A percentile compares a stretch with the other conserved stretches of the same genome.
Evolutionary conservation across 92 coral and sea anemone species (phyloP).

Genomic region (Paramuricea clavata): DNA sequence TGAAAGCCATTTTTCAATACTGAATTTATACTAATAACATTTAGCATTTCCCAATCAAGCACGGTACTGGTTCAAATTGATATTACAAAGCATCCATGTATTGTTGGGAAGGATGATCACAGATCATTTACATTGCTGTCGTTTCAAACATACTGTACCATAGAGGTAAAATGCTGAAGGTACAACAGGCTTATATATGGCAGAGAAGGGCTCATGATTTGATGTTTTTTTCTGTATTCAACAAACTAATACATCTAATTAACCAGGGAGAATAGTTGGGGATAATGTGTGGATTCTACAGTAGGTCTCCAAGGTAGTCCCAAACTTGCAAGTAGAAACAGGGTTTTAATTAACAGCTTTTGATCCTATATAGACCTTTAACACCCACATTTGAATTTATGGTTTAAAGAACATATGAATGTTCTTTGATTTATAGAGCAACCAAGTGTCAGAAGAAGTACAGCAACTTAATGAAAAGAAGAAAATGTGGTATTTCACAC

Average conservation of each 20-base stretch:
- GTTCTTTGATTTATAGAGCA: not conserved
- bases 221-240: too few species aligned
- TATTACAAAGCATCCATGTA: too few species aligned
- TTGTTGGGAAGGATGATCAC: too few species aligned
- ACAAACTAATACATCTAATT: not conserved
- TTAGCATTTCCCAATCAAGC: too few species aligned
- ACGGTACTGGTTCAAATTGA: too few species aligned
- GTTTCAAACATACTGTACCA: too few species aligned
- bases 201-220: too few species aligned
- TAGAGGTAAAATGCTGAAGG: not conserved
- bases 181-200: constrained; percentile 4
- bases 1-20: too few species aligned
- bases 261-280: not conserved
- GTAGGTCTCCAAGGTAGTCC: not conserved
- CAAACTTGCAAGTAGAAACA: constrained; percentile 5
- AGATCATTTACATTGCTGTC: too few species aligned
- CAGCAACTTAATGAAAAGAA: not conserved
- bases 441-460: not conserved
- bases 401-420: not conserved
- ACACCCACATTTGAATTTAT: not conserved
- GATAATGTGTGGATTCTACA: not conserved
- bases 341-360: not conserved
- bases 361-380: not conserved
- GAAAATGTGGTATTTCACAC: constrained; percentile 9
- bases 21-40: too few species aligned